These are phyloP conservation scores for Drosophila simulans DNA, from an alignment of 1,140 invertebrate genomes.

Conservation along the genomic window DNA sequence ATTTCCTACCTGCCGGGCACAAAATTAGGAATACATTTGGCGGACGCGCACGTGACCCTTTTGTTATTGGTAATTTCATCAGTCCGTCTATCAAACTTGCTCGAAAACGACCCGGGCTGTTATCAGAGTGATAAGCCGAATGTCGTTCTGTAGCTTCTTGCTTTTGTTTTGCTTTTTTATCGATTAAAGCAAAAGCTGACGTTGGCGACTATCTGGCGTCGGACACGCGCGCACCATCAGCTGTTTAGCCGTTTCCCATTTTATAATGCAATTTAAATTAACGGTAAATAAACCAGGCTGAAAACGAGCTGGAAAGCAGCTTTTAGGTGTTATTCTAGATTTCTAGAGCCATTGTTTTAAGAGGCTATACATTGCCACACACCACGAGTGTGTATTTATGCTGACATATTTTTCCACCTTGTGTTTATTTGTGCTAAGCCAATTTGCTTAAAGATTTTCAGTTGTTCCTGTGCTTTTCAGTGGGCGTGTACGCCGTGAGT, in stretches of 20 bases:
- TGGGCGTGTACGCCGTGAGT: not conserved
- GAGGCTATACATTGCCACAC: constrained; percentile 4
- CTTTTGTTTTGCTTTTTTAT: constrained; percentile 52
- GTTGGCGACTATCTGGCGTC: constrained; percentile 18
- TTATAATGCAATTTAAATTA: constrained; percentile 22
- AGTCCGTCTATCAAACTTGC: not conserved
- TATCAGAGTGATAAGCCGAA: constrained; percentile 20
- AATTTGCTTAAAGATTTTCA: constrained; percentile 70
- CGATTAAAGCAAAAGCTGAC: constrained; percentile 65
- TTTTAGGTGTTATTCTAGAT: constrained; percentile 40
- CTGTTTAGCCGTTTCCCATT: constrained; percentile 43
- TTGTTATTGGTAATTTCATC: constrained; percentile 40
- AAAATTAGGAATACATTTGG: not conserved
- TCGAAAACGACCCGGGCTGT: not conserved
- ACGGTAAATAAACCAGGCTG: constrained; percentile 27
- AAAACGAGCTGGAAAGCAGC: constrained; percentile 30
- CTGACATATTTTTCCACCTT: constrained; percentile 35
- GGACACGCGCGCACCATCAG: constrained; percentile 46
- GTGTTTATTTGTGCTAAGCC: constrained; percentile 73
- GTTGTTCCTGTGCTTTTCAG: constrained; percentile 10
- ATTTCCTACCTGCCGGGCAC: no score
- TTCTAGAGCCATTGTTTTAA: constrained; percentile 25
- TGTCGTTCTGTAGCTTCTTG: not conserved
- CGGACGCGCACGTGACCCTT: constrained; percentile 34
- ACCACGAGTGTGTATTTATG: not conserved